phyloP scores from a whole-genome alignment of 1,140 invertebrate genomes.

The Micrasema minimum region DNA sequence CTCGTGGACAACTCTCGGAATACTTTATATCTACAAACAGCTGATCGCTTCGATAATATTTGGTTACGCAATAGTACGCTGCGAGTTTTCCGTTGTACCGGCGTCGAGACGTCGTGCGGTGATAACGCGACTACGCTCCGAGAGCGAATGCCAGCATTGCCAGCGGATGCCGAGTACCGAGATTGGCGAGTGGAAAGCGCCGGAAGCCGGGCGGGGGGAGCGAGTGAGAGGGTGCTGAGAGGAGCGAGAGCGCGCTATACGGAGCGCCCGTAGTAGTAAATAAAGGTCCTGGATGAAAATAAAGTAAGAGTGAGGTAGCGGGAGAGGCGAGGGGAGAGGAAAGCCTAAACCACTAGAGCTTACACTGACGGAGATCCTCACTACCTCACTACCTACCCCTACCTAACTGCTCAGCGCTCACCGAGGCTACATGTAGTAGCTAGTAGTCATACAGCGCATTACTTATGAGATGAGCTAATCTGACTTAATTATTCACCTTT shows the following conservation, averaged over 20 bases:
- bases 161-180: slow-evolving; percentile 26
- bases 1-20: slow-evolving; percentile 4
- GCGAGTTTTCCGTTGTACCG: slow-evolving; percentile 12
- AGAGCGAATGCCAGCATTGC: slow-evolving; percentile 39
- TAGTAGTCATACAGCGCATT: not conserved
- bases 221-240: slow-evolving; percentile 12
- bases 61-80: slow-evolving; percentile 38
- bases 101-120: not conserved
- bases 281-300: slow-evolving; percentile 37
- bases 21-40: slow-evolving; percentile 28
- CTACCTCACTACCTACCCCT: not conserved
- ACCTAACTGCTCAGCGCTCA: not conserved
- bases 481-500: not conserved
- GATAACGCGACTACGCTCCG: slow-evolving; percentile 29
- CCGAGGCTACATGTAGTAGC: not conserved
- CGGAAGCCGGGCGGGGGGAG: slow-evolving; percentile 25
- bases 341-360: slow-evolving; percentile 13
- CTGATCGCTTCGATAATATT: slow-evolving; percentile 44
- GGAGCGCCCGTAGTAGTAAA: slow-evolving; percentile 29
- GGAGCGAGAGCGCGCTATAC: slow-evolving; percentile 21
- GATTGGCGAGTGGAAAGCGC: slow-evolving; percentile 33
- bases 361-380: not conserved
- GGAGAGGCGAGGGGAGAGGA: not conserved
- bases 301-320: slow-evolving; percentile 30
- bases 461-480: slow-evolving; percentile 15